Percentiles rank a stretch among this genome's conserved stretches.
Evolutionary conservation across 1,140 invertebrate species (phyloP).

Genomic region (Heterodera schachtii): DNA sequence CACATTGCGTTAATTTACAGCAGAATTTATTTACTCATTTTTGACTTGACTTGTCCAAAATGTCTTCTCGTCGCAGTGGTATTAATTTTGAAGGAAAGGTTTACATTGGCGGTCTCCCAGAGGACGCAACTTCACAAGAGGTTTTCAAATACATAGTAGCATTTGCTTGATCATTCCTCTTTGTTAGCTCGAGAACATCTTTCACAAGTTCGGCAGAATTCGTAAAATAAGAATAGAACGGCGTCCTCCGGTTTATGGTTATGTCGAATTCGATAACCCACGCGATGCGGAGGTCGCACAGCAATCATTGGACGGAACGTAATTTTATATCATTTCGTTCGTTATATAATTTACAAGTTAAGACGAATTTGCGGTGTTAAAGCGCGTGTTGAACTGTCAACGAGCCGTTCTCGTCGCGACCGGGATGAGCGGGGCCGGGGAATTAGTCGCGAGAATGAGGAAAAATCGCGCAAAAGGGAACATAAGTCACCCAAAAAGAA

Average conservation of each 20-base stretch:
- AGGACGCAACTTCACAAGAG: constrained; percentile 62
- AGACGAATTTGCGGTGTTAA: background rate
- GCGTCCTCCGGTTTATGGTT: constrained; percentile 90
- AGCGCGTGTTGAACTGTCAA: background rate
- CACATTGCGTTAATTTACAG: too few relatives aligned
- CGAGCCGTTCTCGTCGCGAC: background rate
- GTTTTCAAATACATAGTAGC: too few relatives aligned
- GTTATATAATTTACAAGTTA: background rate
- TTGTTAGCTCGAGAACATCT: constrained; percentile 86
- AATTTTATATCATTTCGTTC: background rate
- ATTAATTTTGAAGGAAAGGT: constrained; percentile 80
- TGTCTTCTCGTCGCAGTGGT: constrained; percentile 42
- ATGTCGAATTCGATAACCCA: constrained; percentile 91
- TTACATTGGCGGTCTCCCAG: constrained; percentile 85
- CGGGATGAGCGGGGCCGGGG: background rate
- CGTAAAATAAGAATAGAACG: constrained; percentile 93
- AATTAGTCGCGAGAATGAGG: background rate
- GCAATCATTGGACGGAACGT: constrained; percentile 82
- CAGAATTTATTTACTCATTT: too few relatives aligned
- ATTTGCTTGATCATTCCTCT: too few relatives aligned
- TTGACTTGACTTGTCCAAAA: too few relatives aligned
- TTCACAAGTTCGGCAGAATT: constrained; percentile 88
- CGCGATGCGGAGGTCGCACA: constrained; percentile 91
- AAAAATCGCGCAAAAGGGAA: background rate
- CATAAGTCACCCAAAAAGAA: constrained; percentile 69